phyloP scores from a whole-genome alignment of 2,797 vertebrate genomes.

The Tokudaia muenninki region DNA sequence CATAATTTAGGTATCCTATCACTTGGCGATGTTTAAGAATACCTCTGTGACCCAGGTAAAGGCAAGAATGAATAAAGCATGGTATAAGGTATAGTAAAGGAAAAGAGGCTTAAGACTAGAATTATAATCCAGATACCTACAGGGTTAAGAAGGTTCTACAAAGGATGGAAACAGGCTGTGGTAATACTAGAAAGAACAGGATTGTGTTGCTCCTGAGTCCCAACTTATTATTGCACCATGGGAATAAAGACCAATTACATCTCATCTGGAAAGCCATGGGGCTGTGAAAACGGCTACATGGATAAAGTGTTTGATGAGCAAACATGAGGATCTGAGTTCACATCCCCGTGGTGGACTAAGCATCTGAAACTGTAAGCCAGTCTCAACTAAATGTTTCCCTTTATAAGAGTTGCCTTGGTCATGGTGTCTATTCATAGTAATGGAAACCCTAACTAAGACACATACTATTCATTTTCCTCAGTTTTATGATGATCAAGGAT shows the following conservation, averaged over 20 bases:
- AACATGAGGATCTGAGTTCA: not conserved
- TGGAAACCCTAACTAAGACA: no score
- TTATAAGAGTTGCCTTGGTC: no score
- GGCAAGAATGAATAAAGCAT: not conserved
- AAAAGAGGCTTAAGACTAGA: not conserved
- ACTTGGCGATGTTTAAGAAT: not conserved
- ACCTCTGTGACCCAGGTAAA: not conserved
- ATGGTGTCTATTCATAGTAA: no score
- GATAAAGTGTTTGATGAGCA: not conserved
- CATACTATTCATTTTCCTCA: conserved; percentile 48
- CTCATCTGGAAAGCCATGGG: not conserved
- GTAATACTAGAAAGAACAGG: not conserved
- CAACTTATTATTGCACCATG: not conserved
- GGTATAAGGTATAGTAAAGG: not conserved
- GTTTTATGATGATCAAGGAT: not conserved
- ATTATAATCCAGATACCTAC: not conserved
- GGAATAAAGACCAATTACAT: not conserved
- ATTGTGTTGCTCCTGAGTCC: not conserved
- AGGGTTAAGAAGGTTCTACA: not conserved
- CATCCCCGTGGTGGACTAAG: not conserved
- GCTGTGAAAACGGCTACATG: not conserved
- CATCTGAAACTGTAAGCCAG: no score
- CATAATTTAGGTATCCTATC: not conserved
- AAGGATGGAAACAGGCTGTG: not conserved
- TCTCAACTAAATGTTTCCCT: no score